Conservation (phyloP, 2,888 invertebrate species). For the Xanthorhoe spadicearia region DNA sequence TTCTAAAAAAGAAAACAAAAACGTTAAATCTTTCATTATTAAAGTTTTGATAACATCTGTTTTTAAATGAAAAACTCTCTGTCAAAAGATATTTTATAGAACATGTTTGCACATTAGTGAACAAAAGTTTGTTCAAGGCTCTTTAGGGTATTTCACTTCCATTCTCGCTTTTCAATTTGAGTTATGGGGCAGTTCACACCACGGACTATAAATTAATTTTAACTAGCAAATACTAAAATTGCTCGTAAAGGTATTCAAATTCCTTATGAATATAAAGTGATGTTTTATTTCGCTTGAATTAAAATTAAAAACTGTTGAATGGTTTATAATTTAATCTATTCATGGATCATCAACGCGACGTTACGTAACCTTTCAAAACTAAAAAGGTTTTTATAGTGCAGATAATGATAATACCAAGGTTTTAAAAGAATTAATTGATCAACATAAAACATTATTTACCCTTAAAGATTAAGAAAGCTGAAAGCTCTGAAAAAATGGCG, state of each 20-base stretch:
- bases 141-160: constrained; percentile 23
- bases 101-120: constrained; percentile 3
- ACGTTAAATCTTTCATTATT: too few species aligned
- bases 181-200: constrained; percentile 27
- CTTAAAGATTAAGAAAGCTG: background rate
- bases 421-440: too few species aligned
- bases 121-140: constrained; percentile 27
- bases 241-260: constrained; percentile 22
- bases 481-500: background rate
- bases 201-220: constrained; percentile 27
- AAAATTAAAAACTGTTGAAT: constrained; percentile 8
- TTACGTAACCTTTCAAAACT: too few species aligned
- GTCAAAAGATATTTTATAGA: constrained; percentile 2
- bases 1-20: too few species aligned
- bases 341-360: background rate
- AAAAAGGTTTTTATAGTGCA: too few species aligned
- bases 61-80: background rate
- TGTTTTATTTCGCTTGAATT: constrained; percentile 12
- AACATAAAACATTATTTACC: too few species aligned
- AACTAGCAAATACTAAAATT: constrained; percentile 21
- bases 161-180: constrained; percentile 26
- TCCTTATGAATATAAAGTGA: background rate
- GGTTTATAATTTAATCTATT: background rate
- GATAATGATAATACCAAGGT: too few species aligned
- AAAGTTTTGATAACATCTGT: too few species aligned